A percentile compares a stretch with the other conserved stretches of the same genome.
phyloP scores from a whole-genome alignment of 2,797 vertebrate genomes.

The Acipenser transmontanus region DNA sequence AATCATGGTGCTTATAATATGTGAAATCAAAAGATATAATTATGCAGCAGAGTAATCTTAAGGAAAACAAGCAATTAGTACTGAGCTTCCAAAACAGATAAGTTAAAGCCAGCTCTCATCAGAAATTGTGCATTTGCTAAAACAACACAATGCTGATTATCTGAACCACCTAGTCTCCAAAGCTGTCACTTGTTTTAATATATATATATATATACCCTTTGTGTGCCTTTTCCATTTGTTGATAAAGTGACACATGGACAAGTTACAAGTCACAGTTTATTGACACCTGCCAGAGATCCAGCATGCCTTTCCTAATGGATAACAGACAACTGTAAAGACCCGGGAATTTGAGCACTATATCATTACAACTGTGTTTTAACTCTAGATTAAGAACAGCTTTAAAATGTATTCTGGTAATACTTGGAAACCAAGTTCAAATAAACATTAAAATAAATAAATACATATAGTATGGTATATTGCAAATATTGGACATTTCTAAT shows the following conservation, averaged over 20 bases:
- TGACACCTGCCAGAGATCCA: slow-evolving; percentile 23
- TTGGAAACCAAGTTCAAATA: too few species aligned
- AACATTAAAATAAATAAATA: too few species aligned
- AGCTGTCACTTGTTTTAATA: not conserved
- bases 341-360: slow-evolving; percentile 29
- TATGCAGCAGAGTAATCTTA: too few species aligned
- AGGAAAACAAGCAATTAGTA: too few species aligned
- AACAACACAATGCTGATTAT: not conserved
- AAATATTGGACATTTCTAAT: slow-evolving; percentile 8
- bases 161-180: not conserved
- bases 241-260: slow-evolving; percentile 18
- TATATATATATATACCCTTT: not conserved
- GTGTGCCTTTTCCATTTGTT: slow-evolving; percentile 13
- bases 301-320: slow-evolving; percentile 31
- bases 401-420: too few species aligned
- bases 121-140: too few species aligned
- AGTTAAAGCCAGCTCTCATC: too few species aligned
- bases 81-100: too few species aligned
- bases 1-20: too few species aligned
- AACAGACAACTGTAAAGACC: slow-evolving; percentile 37
- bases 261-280: slow-evolving; percentile 21
- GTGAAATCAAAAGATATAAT: too few species aligned
- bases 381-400: slow-evolving; percentile 4
- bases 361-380: slow-evolving; percentile 34
- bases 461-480: not conserved